Evolutionary conservation across 2,797 vertebrate species (phyloP).

Genomic region (Coendou prehensilis): DNA sequence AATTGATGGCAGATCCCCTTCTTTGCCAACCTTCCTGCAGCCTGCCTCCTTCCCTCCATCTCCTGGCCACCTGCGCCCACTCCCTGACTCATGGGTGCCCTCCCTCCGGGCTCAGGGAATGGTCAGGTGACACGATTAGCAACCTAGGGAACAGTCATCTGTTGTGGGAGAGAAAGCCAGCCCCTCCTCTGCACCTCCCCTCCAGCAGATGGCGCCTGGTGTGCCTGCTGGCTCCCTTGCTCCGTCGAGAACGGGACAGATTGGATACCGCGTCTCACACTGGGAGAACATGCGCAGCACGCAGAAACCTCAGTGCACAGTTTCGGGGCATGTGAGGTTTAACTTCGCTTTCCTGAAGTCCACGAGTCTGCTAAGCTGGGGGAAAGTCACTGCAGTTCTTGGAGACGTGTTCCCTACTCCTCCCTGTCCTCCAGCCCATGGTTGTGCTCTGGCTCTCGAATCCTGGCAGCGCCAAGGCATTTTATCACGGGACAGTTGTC

Average conservation of each 20-base stretch:
- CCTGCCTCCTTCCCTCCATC: not conserved
- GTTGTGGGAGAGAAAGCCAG: constrained; percentile 11
- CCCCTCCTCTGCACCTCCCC: not conserved
- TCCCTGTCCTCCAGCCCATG: accelerated
- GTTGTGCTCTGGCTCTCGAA: not conserved
- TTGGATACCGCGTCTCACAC: not conserved
- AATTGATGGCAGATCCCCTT: not conserved
- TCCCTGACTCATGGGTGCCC: not conserved
- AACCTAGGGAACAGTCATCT: constrained; percentile 30
- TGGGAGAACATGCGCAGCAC: not conserved
- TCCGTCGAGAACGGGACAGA: not conserved
- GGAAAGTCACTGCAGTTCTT: not conserved
- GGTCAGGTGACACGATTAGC: not conserved
- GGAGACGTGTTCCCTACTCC: not conserved
- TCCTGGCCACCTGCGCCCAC: not conserved
- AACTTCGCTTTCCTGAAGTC: not conserved
- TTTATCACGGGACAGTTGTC: not conserved
- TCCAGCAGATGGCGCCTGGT: constrained; percentile 34
- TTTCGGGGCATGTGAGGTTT: not conserved
- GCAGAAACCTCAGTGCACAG: not conserved
- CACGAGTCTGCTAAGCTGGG: not conserved
- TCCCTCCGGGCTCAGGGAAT: not conserved
- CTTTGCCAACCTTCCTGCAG: not conserved
- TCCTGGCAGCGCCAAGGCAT: not conserved
- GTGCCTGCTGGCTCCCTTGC: not conserved